These are phyloP conservation scores for Stichopus horrens DNA, from an alignment of 53 echinoderm and acorn worm species.

Conservation along the genomic window DNA sequence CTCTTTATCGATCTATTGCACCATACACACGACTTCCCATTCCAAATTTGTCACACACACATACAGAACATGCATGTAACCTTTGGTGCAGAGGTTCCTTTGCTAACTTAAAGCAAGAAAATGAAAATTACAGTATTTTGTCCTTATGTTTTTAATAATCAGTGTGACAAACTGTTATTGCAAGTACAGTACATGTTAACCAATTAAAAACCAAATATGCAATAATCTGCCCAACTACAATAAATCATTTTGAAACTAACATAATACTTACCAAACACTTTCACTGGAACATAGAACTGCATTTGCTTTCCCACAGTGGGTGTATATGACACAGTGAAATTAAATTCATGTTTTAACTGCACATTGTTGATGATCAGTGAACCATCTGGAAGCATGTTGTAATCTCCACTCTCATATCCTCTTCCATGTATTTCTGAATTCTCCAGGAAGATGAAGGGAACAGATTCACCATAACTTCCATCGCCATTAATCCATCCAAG, in stretches of 20 bases:
- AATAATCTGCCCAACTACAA: neutral
- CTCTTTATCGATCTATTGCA: too few species aligned
- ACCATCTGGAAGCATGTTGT: neutral
- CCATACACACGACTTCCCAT: too few species aligned
- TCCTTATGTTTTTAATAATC: too few species aligned
- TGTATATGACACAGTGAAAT: neutral
- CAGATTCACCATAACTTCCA: neutral
- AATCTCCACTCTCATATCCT: neutral
- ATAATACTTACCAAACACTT: conserved; percentile 1
- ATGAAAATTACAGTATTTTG: too few species aligned
- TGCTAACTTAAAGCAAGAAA: too few species aligned
- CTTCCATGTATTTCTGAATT: neutral
- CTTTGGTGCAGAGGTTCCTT: too few species aligned
- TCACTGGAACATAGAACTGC: neutral
- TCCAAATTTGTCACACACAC: too few species aligned
- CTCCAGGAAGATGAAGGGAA: neutral
- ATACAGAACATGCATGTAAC: too few species aligned
- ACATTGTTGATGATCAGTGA: neutral
- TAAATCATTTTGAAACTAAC: neutral
- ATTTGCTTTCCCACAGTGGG: neutral
- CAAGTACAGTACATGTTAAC: too few species aligned
- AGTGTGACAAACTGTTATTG: too few species aligned
- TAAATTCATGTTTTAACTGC: neutral
- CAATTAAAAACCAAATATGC: too few species aligned
- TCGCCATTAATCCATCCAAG: neutral